A percentile compares a stretch with the other conserved stretches of the same genome.
Evolutionary conservation across 2,888 invertebrate genomes (phyloP).

Genomic region (Ophioninae sp.): DNA sequence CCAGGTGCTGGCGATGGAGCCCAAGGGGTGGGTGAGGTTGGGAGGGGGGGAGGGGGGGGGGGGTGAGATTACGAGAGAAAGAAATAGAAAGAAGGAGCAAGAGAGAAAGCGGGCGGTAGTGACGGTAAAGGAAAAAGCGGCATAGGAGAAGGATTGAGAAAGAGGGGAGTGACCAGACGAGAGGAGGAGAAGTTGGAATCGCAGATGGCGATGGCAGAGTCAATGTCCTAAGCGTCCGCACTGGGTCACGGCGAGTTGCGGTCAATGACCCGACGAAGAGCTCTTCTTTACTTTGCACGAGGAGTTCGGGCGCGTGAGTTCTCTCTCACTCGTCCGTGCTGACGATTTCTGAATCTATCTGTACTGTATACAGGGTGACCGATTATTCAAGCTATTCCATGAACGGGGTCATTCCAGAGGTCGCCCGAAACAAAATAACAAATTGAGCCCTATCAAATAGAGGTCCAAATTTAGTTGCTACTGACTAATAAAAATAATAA

Average conservation of each 20-base stretch:
- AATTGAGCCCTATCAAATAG: too few relatives aligned
- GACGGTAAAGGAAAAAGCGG: constrained; percentile 42
- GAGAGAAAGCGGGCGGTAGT: constrained; percentile 48
- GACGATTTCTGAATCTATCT: constrained; percentile 46
- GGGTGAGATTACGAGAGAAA: constrained; percentile 30
- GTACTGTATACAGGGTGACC: constrained; percentile 3
- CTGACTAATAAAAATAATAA: too few relatives aligned
- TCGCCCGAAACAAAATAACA: too few relatives aligned
- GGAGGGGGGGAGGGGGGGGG: constrained; percentile 21
- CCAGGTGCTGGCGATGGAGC: neutral
- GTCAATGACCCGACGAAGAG: constrained; percentile 79
- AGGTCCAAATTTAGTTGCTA: too few relatives aligned
- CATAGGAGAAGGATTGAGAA: constrained; percentile 57
- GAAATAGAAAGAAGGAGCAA: constrained; percentile 26
- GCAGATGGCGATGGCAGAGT: constrained; percentile 81
- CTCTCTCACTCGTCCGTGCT: constrained; percentile 61
- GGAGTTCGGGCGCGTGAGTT: constrained; percentile 65
- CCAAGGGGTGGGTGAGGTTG: neutral
- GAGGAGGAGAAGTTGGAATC: constrained; percentile 78
- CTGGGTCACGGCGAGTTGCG: constrained; percentile 81
- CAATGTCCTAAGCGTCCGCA: constrained; percentile 81
- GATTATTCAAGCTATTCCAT: too few relatives aligned
- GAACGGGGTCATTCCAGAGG: too few relatives aligned
- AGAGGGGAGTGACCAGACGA: constrained; percentile 60
- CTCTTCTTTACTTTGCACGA: constrained; percentile 79